These are phyloP conservation scores for Thalassoma bifasciatum DNA, from an alignment of 2,113 vertebrate genomes.

Conservation along the genomic window DNA sequence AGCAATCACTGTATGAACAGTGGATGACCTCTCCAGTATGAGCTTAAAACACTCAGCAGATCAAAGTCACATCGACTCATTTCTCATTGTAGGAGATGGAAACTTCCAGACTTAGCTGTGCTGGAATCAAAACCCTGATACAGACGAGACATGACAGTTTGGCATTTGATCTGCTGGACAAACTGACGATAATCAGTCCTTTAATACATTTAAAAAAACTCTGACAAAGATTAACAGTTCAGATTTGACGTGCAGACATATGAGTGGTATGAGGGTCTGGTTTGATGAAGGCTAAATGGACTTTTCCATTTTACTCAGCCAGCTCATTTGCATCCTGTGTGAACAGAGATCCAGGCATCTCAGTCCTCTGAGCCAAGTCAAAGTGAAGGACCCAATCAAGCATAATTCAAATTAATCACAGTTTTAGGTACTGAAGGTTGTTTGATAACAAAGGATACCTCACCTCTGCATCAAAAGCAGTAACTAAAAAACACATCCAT, in stretches of 20 bases:
- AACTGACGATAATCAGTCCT: conserved; percentile 12
- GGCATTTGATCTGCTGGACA: conserved; percentile 12
- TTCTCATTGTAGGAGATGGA: conserved; percentile 4
- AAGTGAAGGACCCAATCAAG: neutral
- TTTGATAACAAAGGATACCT: no score
- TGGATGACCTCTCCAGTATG: conserved; percentile 6
- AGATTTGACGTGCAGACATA: neutral
- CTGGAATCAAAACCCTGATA: conserved; percentile 26
- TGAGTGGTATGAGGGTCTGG: neutral
- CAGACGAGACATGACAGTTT: conserved; percentile 7
- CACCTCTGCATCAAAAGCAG: no score
- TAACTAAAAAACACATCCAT: no score
- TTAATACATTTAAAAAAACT: neutral
- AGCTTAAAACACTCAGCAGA: conserved; percentile 1
- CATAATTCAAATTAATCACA: no score
- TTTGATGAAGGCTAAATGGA: conserved; percentile 7
- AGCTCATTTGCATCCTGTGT: conserved; percentile 44
- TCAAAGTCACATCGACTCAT: conserved; percentile 35
- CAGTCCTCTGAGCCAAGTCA: conserved; percentile 26
- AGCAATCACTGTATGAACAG: conserved; percentile 27
- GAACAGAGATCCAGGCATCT: conserved; percentile 1
- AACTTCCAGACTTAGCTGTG: neutral
- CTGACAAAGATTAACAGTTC: neutral
- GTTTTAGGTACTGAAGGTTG: no score
- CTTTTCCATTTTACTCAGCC: conserved; percentile 5